phyloP scores from a whole-genome alignment of 2,888 invertebrate genomes.

The Mellilla xanthometata region DNA sequence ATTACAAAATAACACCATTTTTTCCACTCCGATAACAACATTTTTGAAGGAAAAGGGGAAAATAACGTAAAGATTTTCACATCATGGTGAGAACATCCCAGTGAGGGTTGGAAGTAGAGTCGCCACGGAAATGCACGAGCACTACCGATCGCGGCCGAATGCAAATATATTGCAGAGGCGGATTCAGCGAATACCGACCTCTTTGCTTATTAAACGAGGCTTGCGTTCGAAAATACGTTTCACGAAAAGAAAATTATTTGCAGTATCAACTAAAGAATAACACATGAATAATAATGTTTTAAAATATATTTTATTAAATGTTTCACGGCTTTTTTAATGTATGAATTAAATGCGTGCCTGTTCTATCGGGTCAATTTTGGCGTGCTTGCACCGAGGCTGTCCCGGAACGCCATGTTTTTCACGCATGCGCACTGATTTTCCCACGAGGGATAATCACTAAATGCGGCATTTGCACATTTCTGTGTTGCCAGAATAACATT shows the following conservation, averaged over 20 bases:
- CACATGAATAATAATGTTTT: no score
- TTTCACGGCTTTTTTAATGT: no score
- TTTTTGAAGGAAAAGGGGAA: constrained; percentile 47
- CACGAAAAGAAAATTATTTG: no score
- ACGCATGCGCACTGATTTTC: constrained; percentile 69
- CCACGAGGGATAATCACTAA: constrained; percentile 65
- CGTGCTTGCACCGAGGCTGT: constrained; percentile 67
- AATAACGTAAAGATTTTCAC: constrained; percentile 70
- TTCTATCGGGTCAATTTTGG: constrained; percentile 33
- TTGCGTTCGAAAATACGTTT: no score
- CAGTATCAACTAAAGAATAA: no score
- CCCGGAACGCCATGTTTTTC: constrained; percentile 66
- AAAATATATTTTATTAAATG: no score
- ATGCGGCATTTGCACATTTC: constrained; percentile 39
- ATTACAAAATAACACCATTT: constrained; percentile 40
- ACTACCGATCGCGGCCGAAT: constrained; percentile 64
- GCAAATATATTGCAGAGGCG: constrained; percentile 64
- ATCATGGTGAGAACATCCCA: constrained; percentile 63
- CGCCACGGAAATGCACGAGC: constrained; percentile 70
- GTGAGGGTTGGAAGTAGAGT: constrained; percentile 69
- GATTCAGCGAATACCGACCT: constrained; percentile 34
- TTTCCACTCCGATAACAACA: constrained; percentile 53
- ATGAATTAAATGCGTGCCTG: constrained; percentile 50
- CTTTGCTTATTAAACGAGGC: constrained; percentile 5
- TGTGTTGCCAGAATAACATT: constrained; percentile 41